Percentiles rank a stretch among this genome's conserved stretches.
Conservation (phyloP, 2,797 vertebrate genomes). For the Etheostoma nigrum region DNA sequence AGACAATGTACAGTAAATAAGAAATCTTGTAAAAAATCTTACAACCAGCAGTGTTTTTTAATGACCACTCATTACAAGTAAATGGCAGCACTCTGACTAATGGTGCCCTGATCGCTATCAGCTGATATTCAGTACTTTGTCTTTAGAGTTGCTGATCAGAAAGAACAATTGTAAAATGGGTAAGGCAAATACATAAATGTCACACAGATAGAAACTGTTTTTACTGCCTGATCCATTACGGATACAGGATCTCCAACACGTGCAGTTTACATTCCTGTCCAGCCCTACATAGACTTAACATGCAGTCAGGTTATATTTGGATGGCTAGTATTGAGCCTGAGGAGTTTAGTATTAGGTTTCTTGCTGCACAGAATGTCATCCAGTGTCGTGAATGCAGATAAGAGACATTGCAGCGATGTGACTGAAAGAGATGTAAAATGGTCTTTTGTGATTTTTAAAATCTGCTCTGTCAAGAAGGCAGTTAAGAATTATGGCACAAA, state of each 20-base stretch:
- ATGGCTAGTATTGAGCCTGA: neutral
- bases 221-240: conserved; percentile 50
- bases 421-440: neutral
- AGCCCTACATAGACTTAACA: conserved; percentile 8
- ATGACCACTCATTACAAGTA: conserved; percentile 51
- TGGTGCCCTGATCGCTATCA: conserved; percentile 48
- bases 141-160: conserved; percentile 42
- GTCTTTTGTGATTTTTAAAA: neutral
- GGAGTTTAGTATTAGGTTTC: neutral
- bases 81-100: conserved; percentile 33
- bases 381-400: neutral
- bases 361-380: conserved; percentile 6
- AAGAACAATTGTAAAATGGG: conserved; percentile 44
- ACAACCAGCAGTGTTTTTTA: conserved; percentile 55
- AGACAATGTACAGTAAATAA: conserved; percentile 70
- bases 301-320: neutral
- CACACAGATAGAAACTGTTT: conserved; percentile 43
- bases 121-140: conserved; percentile 37
- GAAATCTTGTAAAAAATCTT: conserved; percentile 54
- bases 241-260: conserved; percentile 3
- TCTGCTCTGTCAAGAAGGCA: neutral
- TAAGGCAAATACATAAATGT: conserved; percentile 57
- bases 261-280: conserved; percentile 26
- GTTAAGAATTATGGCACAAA: neutral
- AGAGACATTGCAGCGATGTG: neutral